These are phyloP conservation scores for Chloroceryle amazona DNA, from an alignment of 2,797 vertebrate genomes.

Conservation along the genomic window DNA sequence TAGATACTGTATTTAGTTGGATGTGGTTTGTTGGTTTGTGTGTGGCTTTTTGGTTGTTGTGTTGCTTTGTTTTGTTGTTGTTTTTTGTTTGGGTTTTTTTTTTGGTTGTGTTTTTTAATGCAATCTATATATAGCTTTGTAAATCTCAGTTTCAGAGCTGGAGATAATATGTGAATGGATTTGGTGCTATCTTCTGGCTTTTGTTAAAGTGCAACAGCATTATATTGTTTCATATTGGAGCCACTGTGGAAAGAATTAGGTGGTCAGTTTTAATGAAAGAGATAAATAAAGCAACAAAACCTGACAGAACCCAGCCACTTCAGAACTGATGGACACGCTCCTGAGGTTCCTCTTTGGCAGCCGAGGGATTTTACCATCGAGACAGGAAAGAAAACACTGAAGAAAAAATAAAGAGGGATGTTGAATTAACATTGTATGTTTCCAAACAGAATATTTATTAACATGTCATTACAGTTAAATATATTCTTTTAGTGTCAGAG, in stretches of 20 bases:
- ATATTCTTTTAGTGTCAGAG: background rate
- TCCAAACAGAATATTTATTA: background rate
- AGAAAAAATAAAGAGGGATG: background rate
- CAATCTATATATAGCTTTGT: background rate
- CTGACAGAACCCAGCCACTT: background rate
- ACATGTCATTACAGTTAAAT: background rate
- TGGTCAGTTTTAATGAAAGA: background rate
- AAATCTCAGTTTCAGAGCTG: background rate
- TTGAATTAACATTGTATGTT: background rate
- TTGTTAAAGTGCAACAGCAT: background rate
- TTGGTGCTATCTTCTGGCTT: background rate
- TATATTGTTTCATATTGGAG: background rate
- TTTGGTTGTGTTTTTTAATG: background rate
- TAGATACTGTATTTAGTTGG: background rate
- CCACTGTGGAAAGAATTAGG: background rate
- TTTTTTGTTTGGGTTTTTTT: background rate
- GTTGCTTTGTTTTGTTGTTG: too few relatives aligned
- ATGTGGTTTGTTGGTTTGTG: too few relatives aligned
- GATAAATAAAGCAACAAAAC: background rate
- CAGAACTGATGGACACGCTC: background rate
- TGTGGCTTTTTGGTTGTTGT: background rate
- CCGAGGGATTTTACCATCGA: rapidly evolving
- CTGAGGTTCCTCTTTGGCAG: background rate
- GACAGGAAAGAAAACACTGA: background rate
- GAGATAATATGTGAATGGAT: background rate